Base-by-base conservation (phyloP, 2,113 vertebrate genomes). In the Plestiodon gilberti region DNA sequence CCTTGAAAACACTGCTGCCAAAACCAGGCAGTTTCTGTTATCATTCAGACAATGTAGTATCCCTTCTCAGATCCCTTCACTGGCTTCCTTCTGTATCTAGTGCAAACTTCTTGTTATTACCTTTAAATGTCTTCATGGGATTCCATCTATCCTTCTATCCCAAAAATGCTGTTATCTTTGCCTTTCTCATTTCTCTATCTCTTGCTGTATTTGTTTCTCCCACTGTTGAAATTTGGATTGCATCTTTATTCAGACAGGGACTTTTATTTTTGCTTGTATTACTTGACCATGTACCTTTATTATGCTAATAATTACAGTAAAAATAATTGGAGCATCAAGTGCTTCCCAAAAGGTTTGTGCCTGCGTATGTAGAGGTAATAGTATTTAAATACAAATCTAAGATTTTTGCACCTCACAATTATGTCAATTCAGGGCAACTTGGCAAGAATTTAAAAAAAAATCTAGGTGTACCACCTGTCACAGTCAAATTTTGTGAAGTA, bases 361-460 rank as follows among this genome's bases (percentile, higher is more conserved):
- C 25, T 77, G 15, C 57, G 30, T 81, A n/a, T 48, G 48, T 70
- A 57, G 5, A 59, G 13, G 23, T 8, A 57, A 23, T 55, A 82
- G 18, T 65, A 62, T 70, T 89, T 71, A 77, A 90, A 89, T 30
- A 23, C 38, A 80, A 83, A 81, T 84, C 80, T 67, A 67, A 86
- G 67, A 55, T 80, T 90, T 85, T 78, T 93, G 20, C 43, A 78
- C 9, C 78, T 80, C 52, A 70, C 59, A 85, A 87, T 84, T 20
- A 35, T 69, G 74, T 80, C 74, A 82, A 55, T 14, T 83, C 83
- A 81, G 88, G 40, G 33, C 86, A 87, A 2, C 38, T 11, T 67
- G 35, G 38, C 0, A 4, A 70, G 78, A 85, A 59, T 71, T 76
- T 3, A n/a, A 28, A 76, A 0, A 30, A 43, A 89, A 69, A 0